A percentile compares a stretch with the other conserved stretches of the same genome.
These are phyloP conservation scores for Cyrtodaria siliqua DNA, from an alignment of 2,888 invertebrate genomes.

Conservation along the genomic window DNA sequence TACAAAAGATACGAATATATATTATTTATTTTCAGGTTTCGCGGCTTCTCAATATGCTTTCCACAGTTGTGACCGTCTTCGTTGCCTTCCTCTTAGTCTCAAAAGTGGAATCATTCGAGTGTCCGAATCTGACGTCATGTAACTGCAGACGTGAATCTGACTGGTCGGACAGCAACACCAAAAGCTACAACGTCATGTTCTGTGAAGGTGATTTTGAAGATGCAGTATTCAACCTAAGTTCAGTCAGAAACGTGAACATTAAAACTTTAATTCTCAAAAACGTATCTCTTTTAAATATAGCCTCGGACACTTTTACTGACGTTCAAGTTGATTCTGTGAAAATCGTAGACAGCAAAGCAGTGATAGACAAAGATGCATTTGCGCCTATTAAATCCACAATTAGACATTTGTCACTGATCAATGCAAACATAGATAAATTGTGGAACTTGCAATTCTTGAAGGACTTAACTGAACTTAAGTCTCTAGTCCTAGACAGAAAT, in stretches of 20 bases:
- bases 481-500: constrained; percentile 45
- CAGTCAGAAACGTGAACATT: constrained; percentile 16
- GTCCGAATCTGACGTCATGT: constrained; percentile 47
- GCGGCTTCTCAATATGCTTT: not conserved
- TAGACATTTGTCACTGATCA: constrained; percentile 30
- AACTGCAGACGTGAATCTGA: constrained; percentile 35
- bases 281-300: constrained; percentile 17
- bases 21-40: no score
- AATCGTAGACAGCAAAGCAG: constrained; percentile 27
- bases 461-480: constrained; percentile 28
- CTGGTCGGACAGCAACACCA: constrained; percentile 7
- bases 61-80: not conserved
- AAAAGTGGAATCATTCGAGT: constrained; percentile 28
- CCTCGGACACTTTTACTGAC: constrained; percentile 22
- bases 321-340: constrained; percentile 37
- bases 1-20: no score
- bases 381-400: constrained; percentile 22
- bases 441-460: constrained; percentile 39
- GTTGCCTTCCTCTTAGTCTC: not conserved
- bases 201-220: constrained; percentile 44
- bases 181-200: constrained; percentile 33
- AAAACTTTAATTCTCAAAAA: constrained; percentile 45
- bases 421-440: constrained; percentile 29
- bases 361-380: constrained; percentile 31
- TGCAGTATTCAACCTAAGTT: constrained; percentile 22